These are phyloP conservation scores for Helicoverpa assulta DNA, from an alignment of 2,888 invertebrate species.

Conservation along the genomic window DNA sequence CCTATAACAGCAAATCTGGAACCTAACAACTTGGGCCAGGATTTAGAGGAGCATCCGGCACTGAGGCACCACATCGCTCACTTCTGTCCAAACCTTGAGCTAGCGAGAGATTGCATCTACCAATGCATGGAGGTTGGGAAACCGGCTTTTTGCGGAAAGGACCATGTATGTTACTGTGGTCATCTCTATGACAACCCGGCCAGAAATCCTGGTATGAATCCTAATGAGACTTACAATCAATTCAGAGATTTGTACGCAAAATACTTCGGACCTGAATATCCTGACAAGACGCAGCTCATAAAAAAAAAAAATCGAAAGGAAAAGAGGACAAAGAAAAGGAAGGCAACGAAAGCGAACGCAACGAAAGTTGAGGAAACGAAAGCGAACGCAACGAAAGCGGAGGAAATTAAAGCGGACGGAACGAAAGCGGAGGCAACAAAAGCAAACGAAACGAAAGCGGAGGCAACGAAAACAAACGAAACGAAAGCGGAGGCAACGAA, in stretches of 20 bases:
- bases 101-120: slow-evolving; percentile 78
- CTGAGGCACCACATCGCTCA: slow-evolving; percentile 85
- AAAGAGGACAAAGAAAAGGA: no score
- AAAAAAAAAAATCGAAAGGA: no score
- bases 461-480: no score
- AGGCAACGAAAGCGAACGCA: no score
- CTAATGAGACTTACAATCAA: slow-evolving; percentile 60
- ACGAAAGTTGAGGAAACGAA: no score
- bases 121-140: slow-evolving; percentile 76
- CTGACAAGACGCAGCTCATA: no score
- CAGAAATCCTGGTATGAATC: slow-evolving; percentile 43
- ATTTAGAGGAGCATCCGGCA: slow-evolving; percentile 48
- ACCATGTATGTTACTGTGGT: slow-evolving; percentile 83
- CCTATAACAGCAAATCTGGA: slow-evolving; percentile 6
- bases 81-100: slow-evolving; percentile 79
- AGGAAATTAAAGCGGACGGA: no score
- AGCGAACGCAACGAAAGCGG: no score
- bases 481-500: no score
- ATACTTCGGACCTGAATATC: slow-evolving; percentile 75
- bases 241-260: slow-evolving; percentile 79
- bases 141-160: slow-evolving; percentile 85
- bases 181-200: slow-evolving; percentile 69
- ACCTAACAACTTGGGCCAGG: not conserved
- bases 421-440: no score
- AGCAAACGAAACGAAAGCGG: no score